phyloP scores from a whole-genome alignment of 1,140 invertebrate species.

The Cotesia typhae region DNA sequence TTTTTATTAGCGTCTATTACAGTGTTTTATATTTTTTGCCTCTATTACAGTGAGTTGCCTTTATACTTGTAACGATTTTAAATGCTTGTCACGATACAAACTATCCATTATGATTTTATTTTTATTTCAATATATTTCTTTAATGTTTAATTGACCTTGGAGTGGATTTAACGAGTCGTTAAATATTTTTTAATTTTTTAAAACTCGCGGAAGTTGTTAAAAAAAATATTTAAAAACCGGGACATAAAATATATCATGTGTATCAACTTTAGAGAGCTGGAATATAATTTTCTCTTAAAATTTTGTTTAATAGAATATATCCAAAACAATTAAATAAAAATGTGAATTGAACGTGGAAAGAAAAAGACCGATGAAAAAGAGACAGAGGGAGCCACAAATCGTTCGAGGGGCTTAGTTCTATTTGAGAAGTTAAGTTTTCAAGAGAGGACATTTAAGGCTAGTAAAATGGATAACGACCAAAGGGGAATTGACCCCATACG shows the following conservation, averaged over 20 bases:
- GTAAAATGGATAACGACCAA: conserved; percentile 57
- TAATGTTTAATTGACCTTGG: not conserved
- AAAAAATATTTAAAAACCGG: not conserved
- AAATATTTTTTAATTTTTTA: not conserved
- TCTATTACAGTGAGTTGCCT: no score
- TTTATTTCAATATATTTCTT: not conserved
- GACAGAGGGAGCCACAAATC: conserved; percentile 12
- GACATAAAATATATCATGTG: no score
- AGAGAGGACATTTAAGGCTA: conserved; percentile 45
- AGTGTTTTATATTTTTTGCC: not conserved
- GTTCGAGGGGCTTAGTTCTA: not conserved
- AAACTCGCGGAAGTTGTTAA: not conserved
- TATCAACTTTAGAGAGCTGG: no score
- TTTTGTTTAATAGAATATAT: no score
- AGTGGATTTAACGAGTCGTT: conserved; percentile 13
- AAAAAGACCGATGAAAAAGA: not conserved
- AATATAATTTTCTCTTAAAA: no score
- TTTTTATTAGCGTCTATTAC: not conserved
- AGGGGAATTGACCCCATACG: conserved; percentile 36
- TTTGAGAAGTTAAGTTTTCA: conserved; percentile 19
- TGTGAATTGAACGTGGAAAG: conserved; percentile 10
- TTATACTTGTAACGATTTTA: no score
- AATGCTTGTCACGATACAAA: conserved; percentile 15
- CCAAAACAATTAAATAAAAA: not conserved
- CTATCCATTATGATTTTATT: not conserved